Conservation (phyloP, 2,888 invertebrate genomes). For the Zelleria hepariella region DNA sequence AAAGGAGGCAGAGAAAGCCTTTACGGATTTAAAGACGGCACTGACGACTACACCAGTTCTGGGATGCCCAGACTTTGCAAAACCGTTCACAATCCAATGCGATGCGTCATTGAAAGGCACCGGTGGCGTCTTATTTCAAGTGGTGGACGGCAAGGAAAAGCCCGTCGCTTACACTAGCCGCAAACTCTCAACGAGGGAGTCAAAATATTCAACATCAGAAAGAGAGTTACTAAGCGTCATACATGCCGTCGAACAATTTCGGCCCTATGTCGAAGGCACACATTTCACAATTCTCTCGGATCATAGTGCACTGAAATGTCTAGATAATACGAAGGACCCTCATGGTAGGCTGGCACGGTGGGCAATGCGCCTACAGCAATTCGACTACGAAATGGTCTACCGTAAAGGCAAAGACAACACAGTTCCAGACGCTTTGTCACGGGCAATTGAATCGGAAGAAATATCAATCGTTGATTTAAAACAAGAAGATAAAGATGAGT, state of each 20-base stretch:
- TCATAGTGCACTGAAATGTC: slow-evolving; percentile 6
- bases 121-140: background rate
- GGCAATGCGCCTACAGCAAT: slow-evolving; percentile 11
- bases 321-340: slow-evolving; percentile 7
- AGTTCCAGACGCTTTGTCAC: background rate
- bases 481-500: background rate
- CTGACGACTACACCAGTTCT: too few relatives aligned
- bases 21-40: background rate
- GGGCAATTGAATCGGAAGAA: background rate
- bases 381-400: background rate
- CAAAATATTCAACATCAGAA: slow-evolving; percentile 10
- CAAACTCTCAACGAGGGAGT: slow-evolving; percentile 7
- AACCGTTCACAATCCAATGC: background rate
- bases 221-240: slow-evolving; percentile 12
- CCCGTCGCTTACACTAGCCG: background rate
- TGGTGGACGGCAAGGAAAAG: background rate
- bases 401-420: background rate
- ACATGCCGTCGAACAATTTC: slow-evolving; percentile 11
- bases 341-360: slow-evolving; percentile 11
- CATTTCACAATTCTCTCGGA: slow-evolving; percentile 1
- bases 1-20: background rate
- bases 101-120: background rate
- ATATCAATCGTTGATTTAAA: background rate
- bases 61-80: background rate
- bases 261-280: slow-evolving; percentile 13